Evolutionary conservation across 2,888 invertebrate species (phyloP).

Genomic region (Archaeoteleia sp.): DNA sequence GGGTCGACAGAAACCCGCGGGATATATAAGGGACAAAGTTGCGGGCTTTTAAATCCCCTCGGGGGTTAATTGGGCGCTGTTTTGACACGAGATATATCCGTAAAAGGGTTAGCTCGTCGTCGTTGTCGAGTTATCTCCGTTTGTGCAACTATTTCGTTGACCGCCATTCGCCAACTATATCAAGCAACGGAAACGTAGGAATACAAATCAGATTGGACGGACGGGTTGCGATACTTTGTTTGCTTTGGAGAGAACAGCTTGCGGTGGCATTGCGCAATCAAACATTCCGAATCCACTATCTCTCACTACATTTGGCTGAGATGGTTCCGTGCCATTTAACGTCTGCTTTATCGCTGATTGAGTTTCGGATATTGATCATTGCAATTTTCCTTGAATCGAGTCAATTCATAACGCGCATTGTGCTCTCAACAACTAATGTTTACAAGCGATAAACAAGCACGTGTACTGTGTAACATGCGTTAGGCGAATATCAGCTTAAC

Average conservation of each 20-base stretch:
- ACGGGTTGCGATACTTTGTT: slow-evolving; percentile 33
- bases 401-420: slow-evolving; percentile 21
- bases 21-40: slow-evolving; percentile 54
- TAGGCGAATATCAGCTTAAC: too few species aligned
- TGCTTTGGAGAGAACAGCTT: slow-evolving; percentile 26
- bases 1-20: slow-evolving; percentile 50
- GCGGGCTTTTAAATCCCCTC: slow-evolving; percentile 68
- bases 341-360: slow-evolving; percentile 20
- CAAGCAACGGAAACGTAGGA: slow-evolving; percentile 25
- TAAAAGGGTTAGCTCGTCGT: slow-evolving; percentile 33
- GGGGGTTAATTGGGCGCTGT: slow-evolving; percentile 74
- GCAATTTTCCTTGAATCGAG: too few species aligned
- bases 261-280: slow-evolving; percentile 30
- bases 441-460: too few species aligned
- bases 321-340: slow-evolving; percentile 21
- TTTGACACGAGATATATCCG: slow-evolving; percentile 65
- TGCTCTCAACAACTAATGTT: slow-evolving; percentile 15
- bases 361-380: slow-evolving; percentile 35
- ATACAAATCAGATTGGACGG: slow-evolving; percentile 28
- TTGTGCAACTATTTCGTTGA: slow-evolving; percentile 18
- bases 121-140: slow-evolving; percentile 20
- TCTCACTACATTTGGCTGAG: slow-evolving; percentile 12
- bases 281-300: slow-evolving; percentile 19
- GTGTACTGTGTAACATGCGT: too few species aligned
- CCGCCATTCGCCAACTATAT: slow-evolving; percentile 31